These are phyloP conservation scores for Serripes groenlandicus DNA, from an alignment of 2,888 invertebrate species.

Conservation along the genomic window DNA sequence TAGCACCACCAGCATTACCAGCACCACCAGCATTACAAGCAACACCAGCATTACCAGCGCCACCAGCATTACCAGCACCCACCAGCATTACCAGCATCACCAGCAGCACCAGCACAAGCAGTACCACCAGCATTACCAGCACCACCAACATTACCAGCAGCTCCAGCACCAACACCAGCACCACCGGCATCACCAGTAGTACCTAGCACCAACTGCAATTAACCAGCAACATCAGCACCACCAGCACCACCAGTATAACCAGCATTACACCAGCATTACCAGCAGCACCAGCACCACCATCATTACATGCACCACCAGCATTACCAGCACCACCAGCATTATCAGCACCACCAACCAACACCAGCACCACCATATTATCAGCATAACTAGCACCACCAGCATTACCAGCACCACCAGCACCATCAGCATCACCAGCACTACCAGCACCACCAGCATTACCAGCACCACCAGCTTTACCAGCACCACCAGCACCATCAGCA, in stretches of 20 bases:
- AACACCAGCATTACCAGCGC: background rate
- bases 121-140: background rate
- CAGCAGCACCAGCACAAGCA: background rate
- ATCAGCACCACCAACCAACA: background rate
- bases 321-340: background rate
- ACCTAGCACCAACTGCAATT: background rate
- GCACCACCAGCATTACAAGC: background rate
- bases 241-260: background rate
- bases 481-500: background rate
- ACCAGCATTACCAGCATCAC: background rate
- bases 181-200: background rate
- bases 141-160: background rate
- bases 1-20: background rate
- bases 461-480: background rate
- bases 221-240: background rate
- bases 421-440: background rate
- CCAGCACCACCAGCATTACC: background rate
- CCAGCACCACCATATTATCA: background rate
- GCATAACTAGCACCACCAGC: background rate
- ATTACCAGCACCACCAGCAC: background rate
- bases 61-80: background rate
- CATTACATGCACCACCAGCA: background rate
- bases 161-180: background rate
- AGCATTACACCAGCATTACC: background rate
- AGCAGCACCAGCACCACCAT: background rate